phyloP scores from a whole-genome alignment of 1,140 invertebrate genomes.

The Cotesia chilonis region DNA sequence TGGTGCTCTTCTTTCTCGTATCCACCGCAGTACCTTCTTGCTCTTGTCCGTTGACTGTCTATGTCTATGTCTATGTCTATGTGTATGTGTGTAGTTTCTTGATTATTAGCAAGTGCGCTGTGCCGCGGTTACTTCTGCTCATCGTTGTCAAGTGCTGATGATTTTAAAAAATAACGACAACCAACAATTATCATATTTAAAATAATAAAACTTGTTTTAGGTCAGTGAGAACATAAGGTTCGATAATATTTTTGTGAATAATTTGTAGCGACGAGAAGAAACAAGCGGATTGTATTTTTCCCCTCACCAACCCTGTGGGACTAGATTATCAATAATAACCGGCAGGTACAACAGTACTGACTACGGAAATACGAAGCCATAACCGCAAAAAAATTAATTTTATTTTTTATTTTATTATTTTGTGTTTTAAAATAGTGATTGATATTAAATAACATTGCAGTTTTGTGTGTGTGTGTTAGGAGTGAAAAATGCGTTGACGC shows the following conservation, averaged over 20 bases:
- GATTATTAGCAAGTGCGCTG: conserved; percentile 22
- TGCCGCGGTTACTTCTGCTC: background rate
- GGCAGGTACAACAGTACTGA: conserved; percentile 5
- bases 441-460: background rate
- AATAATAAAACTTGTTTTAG: too few relatives aligned
- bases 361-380: background rate
- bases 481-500: background rate
- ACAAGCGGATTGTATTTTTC: conserved; percentile 21
- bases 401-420: background rate
- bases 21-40: conserved; percentile 10
- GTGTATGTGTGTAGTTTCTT: background rate
- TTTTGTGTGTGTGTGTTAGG: background rate
- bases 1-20: conserved; percentile 8
- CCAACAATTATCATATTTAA: too few relatives aligned
- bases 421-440: background rate
- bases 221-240: too few relatives aligned
- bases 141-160: conserved; percentile 12
- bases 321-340: conserved; percentile 18
- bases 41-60: conserved; percentile 9
- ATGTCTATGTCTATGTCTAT: too few relatives aligned
- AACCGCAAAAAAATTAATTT: background rate
- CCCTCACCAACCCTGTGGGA: conserved; percentile 22
- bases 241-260: background rate
- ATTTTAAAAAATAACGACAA: conserved; percentile 10
- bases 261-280: conserved; percentile 18